Conservation (phyloP, 2,113 vertebrate genomes). For the Pitta sordida region DNA sequence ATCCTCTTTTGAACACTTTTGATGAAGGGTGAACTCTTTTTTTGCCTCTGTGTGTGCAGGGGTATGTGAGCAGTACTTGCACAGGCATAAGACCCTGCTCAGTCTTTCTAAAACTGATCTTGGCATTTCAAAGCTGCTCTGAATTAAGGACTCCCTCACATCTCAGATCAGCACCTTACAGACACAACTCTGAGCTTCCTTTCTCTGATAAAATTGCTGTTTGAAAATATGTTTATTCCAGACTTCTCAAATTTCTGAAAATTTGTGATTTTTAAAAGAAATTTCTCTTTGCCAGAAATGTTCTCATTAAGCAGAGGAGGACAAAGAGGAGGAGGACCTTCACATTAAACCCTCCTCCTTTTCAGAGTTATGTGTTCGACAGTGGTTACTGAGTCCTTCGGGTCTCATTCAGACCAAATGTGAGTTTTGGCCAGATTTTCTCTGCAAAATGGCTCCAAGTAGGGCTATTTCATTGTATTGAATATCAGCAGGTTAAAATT, state of each 20-base stretch:
- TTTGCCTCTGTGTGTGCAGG: neutral
- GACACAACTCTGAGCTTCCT: neutral
- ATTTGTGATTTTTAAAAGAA: neutral
- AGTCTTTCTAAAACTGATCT: neutral
- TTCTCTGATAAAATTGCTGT: neutral
- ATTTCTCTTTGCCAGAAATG: neutral
- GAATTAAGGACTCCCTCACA: neutral
- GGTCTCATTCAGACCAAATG: neutral
- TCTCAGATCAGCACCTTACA: neutral
- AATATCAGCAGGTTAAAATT: constrained; percentile 14
- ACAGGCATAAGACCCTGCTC: neutral
- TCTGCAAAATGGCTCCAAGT: neutral
- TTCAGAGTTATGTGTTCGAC: neutral
- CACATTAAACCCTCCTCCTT: neutral
- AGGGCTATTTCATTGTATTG: neutral
- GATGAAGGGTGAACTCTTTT: neutral
- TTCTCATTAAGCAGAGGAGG: neutral
- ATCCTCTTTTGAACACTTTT: neutral
- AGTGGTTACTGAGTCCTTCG: neutral
- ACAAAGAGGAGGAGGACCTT: neutral
- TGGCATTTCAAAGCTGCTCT: neutral
- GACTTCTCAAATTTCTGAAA: neutral
- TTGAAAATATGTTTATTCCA: neutral
- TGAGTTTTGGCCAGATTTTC: neutral
- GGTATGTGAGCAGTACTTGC: neutral